Evolutionary conservation across 2,113 vertebrate genomes (phyloP), one percentile per base, ranked within the genome.

Genomic region (Sus scrofa): DNA sequence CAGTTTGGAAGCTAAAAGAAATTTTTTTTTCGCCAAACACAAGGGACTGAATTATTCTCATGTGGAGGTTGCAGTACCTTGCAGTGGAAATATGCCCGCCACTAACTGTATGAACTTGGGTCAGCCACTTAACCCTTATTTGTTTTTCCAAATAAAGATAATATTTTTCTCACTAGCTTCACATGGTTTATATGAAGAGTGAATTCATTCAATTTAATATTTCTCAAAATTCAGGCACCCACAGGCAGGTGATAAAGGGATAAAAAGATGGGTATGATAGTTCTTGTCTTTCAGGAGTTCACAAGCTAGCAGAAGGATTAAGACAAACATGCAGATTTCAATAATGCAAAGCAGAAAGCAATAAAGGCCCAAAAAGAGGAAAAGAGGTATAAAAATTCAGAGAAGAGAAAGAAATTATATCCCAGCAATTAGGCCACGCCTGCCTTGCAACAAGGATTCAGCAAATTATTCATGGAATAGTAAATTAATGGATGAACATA

Each of bases 1-100:
- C 56, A 94, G 54, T 87, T 94, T 96, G 39, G 71, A 92, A 67
- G 6, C 71, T 58, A 93, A 95, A 96, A 88, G 56, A 87, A 58
- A 22, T 8, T 1, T 27, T 86, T 68, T 92, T 96, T 81, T 15
- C 54, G 74, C 12, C 39, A 89, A 96, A 96, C 15, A 87, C 71
- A 94, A 90, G 19, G 2, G 54, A 84, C 86, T 62, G 44, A 96
- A 91, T 92, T 88, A 77, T 70, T 95, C 30, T 78, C 58, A 85
- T 30, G 74, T 83, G 71, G 68, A 67, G 68, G n/a, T 70, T 91
- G 54, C 3, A 75, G 56, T 86, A 67, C 34, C 75, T 94, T 94
- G 24, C 34, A 92, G 20, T 89, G 24, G 56, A 65, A 88, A 91
- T 32, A 58, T 91, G 27, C 44, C 65, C 77, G 2, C 71, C 37